Evolutionary conservation across 2,888 invertebrate genomes (phyloP).

Genomic region (Ornithoptera priamus): DNA sequence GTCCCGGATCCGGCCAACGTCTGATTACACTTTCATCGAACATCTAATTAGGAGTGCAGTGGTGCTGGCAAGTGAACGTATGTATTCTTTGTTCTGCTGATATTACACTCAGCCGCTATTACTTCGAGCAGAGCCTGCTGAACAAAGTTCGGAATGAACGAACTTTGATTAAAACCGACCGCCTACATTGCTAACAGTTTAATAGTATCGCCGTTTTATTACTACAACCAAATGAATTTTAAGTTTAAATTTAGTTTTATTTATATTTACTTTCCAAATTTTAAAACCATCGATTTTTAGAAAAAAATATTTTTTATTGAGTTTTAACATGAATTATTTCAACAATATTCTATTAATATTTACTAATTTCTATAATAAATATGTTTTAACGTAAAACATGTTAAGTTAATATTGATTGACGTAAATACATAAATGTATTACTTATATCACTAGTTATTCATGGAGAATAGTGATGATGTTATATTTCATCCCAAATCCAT

Average conservation of each 20-base stretch:
- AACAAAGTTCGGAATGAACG: conserved; percentile 68
- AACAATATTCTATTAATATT: too few species aligned
- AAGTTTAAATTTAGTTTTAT: neutral
- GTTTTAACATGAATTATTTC: neutral
- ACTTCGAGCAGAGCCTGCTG: conserved; percentile 56
- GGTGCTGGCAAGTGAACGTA: conserved; percentile 57
- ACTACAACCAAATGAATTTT: neutral
- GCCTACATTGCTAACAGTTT: conserved; percentile 46
- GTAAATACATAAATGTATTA: conserved; percentile 11
- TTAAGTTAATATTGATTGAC: neutral
- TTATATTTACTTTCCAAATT: neutral
- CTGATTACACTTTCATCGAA: conserved; percentile 80
- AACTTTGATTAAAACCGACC: conserved; percentile 74
- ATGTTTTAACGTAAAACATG: neutral
- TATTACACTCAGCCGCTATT: conserved; percentile 68
- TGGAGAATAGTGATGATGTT: conserved; percentile 23
- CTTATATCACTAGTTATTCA: conserved; percentile 24
- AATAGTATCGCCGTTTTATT: conserved; percentile 22
- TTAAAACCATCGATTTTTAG: neutral
- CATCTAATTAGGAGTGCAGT: conserved; percentile 79
- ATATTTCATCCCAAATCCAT: conserved; percentile 26
- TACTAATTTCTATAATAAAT: neutral
- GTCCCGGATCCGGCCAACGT: conserved; percentile 75
- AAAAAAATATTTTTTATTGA: neutral
- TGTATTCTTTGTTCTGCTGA: conserved; percentile 72